phyloP scores from a whole-genome alignment of 2,113 vertebrate genomes.

The Hassar affinis region DNA sequence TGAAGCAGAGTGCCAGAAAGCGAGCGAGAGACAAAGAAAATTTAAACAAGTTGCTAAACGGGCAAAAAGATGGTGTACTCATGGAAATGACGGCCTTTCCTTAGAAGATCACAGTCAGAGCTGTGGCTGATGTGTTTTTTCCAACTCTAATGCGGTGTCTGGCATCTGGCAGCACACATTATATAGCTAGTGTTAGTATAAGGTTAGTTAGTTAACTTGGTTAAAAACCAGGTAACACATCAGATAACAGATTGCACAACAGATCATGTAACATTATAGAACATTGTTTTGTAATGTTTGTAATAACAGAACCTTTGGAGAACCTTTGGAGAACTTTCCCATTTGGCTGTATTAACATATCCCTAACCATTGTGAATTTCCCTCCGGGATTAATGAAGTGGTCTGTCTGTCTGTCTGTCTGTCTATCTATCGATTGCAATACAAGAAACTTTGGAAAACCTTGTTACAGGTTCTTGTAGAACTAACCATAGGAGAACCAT shows the following conservation, averaged over 20 bases:
- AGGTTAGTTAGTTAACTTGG: not conserved
- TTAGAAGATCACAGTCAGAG: not conserved
- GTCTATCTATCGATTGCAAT: too few species aligned
- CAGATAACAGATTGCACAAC: not conserved
- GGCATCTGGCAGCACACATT: not conserved
- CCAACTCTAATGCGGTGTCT: not conserved
- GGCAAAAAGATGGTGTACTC: not conserved
- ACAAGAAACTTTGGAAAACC: too few species aligned
- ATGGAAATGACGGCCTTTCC: not conserved
- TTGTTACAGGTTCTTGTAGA: too few species aligned
- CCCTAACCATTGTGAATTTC: too few species aligned
- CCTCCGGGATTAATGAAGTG: too few species aligned
- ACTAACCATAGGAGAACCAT: not conserved
- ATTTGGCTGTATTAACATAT: too few species aligned
- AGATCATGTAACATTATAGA: too few species aligned
- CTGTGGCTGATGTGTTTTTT: not conserved
- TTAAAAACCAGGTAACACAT: not conserved
- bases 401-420: too few species aligned
- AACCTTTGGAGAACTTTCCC: too few species aligned
- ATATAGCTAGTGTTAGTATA: not conserved
- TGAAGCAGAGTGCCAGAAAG: not conserved
- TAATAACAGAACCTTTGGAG: too few species aligned
- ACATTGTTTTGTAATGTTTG: too few species aligned
- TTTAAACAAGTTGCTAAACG: slow-evolving; percentile 25
- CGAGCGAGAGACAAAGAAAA: not conserved